A percentile compares a stretch with the other conserved stretches of the same genome.
phyloP scores from a whole-genome alignment of 1,140 invertebrate genomes.

The Centruroides vittatus region DNA sequence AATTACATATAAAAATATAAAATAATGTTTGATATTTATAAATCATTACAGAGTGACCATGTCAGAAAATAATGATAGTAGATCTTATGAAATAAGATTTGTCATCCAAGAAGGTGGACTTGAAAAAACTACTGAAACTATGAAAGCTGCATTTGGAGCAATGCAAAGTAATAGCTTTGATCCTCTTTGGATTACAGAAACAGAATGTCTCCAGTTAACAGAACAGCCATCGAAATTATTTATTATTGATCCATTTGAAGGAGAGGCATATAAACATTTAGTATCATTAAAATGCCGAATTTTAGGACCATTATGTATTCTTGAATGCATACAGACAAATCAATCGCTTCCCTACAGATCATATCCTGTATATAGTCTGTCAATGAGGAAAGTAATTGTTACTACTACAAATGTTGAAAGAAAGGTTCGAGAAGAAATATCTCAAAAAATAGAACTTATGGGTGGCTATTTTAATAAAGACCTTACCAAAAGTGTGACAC shows the following conservation, averaged over 20 bases:
- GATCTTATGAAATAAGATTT: too few relatives aligned
- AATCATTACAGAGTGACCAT: too few relatives aligned
- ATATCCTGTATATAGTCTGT: slow-evolving; percentile 60
- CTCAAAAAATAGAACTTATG: slow-evolving; percentile 61
- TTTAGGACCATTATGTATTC: slow-evolving; percentile 61
- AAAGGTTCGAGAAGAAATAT: slow-evolving; percentile 43
- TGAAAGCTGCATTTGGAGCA: slow-evolving; percentile 29
- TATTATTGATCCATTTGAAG: slow-evolving; percentile 54
- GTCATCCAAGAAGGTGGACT: background rate
- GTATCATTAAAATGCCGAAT: slow-evolving; percentile 41
- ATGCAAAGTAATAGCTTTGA: slow-evolving; percentile 34
- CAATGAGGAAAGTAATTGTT: slow-evolving; percentile 59
- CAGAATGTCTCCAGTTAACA: slow-evolving; percentile 31
- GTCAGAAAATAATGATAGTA: too few relatives aligned
- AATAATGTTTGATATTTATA: too few relatives aligned
- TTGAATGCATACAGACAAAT: slow-evolving; percentile 51
- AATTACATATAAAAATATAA: too few relatives aligned
- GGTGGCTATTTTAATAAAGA: slow-evolving; percentile 56
- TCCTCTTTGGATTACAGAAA: slow-evolving; percentile 36
- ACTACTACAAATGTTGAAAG: slow-evolving; percentile 51
- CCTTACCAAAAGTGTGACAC: slow-evolving; percentile 56
- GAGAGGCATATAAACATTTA: slow-evolving; percentile 48
- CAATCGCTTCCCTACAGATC: slow-evolving; percentile 55
- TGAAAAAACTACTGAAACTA: background rate
- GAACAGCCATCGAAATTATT: slow-evolving; percentile 55